Conservation (phyloP, 2,888 invertebrate species). For the Horisme vitalbata region DNA sequence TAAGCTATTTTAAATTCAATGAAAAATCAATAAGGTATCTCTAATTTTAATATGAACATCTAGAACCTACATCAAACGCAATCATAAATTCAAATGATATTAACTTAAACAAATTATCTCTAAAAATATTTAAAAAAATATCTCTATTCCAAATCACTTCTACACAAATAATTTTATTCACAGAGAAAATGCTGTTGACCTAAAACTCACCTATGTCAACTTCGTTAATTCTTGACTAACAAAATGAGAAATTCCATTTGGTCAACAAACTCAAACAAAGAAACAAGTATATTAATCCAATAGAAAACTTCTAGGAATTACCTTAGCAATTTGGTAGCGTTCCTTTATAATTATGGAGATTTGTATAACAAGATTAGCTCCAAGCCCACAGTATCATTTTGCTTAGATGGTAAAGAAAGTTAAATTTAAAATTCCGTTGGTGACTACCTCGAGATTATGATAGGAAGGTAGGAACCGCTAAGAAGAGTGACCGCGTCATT, state of each 20-base stretch:
- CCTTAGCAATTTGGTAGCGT: slow-evolving; percentile 4
- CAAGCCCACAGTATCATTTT: slow-evolving; percentile 22
- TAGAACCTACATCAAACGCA: no score
- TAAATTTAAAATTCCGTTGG: slow-evolving; percentile 64
- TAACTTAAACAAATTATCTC: no score
- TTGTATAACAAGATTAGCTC: slow-evolving; percentile 23
- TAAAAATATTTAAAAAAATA: no score
- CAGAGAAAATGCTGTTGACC: no score
- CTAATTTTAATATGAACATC: no score
- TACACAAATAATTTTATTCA: no score
- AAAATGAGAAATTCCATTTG: not conserved
- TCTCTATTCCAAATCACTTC: no score
- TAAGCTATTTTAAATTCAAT: no score
- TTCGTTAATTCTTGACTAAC: not conserved
- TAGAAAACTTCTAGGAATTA: slow-evolving; percentile 3
- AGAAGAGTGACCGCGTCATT: slow-evolving; percentile 52
- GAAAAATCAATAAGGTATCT: no score
- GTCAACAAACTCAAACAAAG: not conserved
- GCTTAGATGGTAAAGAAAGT: slow-evolving; percentile 42
- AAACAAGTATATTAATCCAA: slow-evolving; percentile 6
- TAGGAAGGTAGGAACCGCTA: slow-evolving; percentile 43
- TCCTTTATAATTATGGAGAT: slow-evolving; percentile 7
- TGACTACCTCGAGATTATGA: slow-evolving; percentile 60
- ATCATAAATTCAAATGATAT: no score
- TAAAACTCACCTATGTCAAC: no score